Evolutionary conservation across 2,113 vertebrate genomes (phyloP).

Genomic region (Halcyon senegalensis): DNA sequence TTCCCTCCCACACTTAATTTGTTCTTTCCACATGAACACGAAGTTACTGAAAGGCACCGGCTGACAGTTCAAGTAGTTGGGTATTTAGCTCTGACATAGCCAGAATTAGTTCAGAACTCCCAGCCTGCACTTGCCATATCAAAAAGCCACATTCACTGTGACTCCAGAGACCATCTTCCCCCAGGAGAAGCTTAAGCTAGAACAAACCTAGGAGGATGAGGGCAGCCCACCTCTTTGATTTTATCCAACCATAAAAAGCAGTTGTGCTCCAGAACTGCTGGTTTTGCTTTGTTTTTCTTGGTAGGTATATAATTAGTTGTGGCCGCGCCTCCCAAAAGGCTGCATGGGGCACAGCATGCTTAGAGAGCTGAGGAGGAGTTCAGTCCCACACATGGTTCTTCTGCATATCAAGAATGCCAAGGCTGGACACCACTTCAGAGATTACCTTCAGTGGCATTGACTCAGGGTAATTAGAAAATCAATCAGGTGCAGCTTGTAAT

Average conservation of each 20-base stretch:
- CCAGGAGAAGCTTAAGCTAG: neutral
- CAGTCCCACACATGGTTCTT: neutral
- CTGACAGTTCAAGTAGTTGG: slow-evolving; percentile 11
- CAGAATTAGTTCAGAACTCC: slow-evolving; percentile 6
- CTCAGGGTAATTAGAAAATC: neutral
- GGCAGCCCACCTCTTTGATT: neutral
- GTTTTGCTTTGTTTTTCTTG: neutral
- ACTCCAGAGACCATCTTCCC: neutral
- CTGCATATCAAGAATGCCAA: neutral
- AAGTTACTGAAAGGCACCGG: slow-evolving; percentile 21
- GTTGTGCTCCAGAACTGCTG: neutral
- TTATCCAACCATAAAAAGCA: neutral
- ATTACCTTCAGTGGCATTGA: neutral
- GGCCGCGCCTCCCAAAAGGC: neutral
- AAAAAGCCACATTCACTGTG: neutral
- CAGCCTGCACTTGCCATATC: neutral
- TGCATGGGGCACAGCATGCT: neutral
- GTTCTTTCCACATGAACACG: neutral
- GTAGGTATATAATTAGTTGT: neutral
- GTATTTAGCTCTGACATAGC: slow-evolving; percentile 15
- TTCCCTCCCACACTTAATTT: neutral
- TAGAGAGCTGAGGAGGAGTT: neutral
- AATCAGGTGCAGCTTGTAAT: neutral
- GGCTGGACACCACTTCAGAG: neutral
- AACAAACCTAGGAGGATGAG: neutral